Percentiles rank a stretch among this genome's conserved stretches.
phyloP scores from a whole-genome alignment of 2,113 vertebrate species.

The Ameiurus melas region DNA sequence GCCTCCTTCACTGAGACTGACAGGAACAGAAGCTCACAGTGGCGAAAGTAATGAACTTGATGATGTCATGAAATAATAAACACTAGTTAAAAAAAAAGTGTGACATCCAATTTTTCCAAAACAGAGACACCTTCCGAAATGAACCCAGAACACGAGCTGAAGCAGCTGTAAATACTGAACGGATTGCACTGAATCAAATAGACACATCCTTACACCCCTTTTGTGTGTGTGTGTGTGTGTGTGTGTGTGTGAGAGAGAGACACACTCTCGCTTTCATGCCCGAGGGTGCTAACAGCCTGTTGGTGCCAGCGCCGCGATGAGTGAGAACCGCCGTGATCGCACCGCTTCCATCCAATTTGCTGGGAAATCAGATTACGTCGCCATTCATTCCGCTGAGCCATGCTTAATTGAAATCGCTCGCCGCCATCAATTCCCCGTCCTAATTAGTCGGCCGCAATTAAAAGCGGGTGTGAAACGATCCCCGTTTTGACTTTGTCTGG shows the following conservation, averaged over 20 bases:
- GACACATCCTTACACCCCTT: background rate
- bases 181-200: background rate
- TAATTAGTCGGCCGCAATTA: slow-evolving; percentile 69
- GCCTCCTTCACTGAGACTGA: background rate
- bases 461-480: slow-evolving; percentile 69
- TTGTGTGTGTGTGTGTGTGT: background rate
- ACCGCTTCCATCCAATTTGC: slow-evolving; percentile 62
- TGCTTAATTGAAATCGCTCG: slow-evolving; percentile 69
- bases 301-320: slow-evolving; percentile 24
- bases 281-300: slow-evolving; percentile 38
- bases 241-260: background rate
- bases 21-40: background rate
- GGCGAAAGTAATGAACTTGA: background rate
- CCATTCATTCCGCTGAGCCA: slow-evolving; percentile 63
- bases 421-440: slow-evolving; percentile 62
- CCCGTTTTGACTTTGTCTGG: slow-evolving; percentile 42
- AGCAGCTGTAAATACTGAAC: background rate
- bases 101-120: background rate
- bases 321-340: slow-evolving; percentile 50
- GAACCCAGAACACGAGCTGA: background rate
- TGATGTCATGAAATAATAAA: background rate
- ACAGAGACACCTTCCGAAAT: background rate
- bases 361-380: slow-evolving; percentile 58
- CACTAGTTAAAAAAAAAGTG: background rate
- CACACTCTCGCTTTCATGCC: background rate